These are phyloP conservation scores for Lithobates sylvaticus DNA, from an alignment of 2,797 vertebrate species.

Conservation along the genomic window DNA sequence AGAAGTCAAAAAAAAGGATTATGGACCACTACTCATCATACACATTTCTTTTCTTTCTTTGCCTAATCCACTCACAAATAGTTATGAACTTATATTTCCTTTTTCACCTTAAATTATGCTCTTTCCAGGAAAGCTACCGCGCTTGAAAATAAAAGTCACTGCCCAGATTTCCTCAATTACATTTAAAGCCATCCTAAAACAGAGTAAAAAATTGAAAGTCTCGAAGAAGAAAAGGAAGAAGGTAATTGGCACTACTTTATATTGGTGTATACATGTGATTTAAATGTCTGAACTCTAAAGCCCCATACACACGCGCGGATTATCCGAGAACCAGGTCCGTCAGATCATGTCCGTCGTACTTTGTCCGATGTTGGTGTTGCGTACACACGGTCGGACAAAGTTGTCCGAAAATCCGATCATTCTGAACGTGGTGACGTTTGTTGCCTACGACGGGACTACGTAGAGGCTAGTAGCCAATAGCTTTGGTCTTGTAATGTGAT, in stretches of 20 bases:
- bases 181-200: slow-evolving; percentile 72
- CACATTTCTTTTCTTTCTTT: neutral
- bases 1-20: too few species aligned
- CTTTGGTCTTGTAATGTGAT: too few species aligned
- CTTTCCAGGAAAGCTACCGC: slow-evolving; percentile 66
- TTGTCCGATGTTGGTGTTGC: too few species aligned
- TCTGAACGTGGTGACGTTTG: too few species aligned
- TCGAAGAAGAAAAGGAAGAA: slow-evolving; percentile 67
- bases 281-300: too few species aligned
- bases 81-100: neutral
- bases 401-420: too few species aligned
- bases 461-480: too few species aligned
- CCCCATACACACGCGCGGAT: too few species aligned
- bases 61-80: neutral
- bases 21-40: neutral
- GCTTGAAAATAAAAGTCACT: slow-evolving; percentile 71
- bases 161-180: slow-evolving; percentile 73
- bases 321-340: too few species aligned
- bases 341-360: too few species aligned
- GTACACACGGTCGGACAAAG: too few species aligned
- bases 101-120: neutral
- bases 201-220: slow-evolving; percentile 64
- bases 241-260: slow-evolving; percentile 13
- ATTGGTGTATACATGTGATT: neutral
- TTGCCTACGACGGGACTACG: too few species aligned